These are phyloP conservation scores for Drosophila testacea DNA, from an alignment of 2,888 invertebrate species.

Conservation along the genomic window DNA sequence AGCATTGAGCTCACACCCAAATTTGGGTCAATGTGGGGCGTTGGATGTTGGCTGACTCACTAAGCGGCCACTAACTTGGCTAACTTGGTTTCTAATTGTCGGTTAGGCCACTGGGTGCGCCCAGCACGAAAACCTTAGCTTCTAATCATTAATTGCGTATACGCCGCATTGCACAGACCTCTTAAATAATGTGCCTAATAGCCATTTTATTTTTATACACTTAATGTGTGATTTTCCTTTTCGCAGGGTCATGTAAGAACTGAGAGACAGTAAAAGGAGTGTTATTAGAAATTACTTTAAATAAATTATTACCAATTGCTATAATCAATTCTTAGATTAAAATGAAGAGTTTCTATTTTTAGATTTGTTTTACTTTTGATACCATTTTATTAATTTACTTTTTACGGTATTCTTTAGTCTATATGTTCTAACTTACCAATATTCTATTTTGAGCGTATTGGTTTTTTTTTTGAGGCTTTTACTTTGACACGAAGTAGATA, in stretches of 20 bases:
- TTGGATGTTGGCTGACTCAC: constrained; percentile 46
- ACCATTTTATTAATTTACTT: neutral
- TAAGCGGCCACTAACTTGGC: constrained; percentile 60
- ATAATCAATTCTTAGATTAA: too few species aligned
- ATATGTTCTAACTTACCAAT: neutral
- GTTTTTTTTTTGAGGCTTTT: constrained; percentile 24
- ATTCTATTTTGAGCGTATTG: constrained; percentile 5
- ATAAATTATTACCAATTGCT: too few species aligned
- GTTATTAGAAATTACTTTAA: neutral
- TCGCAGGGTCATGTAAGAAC: neutral
- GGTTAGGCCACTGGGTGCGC: constrained; percentile 51
- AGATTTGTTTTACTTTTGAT: too few species aligned
- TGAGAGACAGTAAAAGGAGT: too few species aligned
- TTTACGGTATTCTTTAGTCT: neutral
- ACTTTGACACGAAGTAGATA: constrained; percentile 55
- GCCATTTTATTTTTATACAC: constrained; percentile 54
- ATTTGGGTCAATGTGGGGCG: constrained; percentile 64
- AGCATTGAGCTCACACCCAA: constrained; percentile 26
- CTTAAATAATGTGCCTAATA: constrained; percentile 51
- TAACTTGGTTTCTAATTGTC: constrained; percentile 60
- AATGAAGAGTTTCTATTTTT: too few species aligned
- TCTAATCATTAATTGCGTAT: constrained; percentile 61
- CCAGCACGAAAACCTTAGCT: constrained; percentile 36
- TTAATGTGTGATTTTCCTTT: constrained; percentile 33
- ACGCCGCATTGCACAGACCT: constrained; percentile 47